A percentile compares a stretch with the other conserved stretches of the same genome.
These are phyloP conservation scores for Melanaphis sacchari DNA, from an alignment of 1,140 invertebrate genomes.

Conservation along the genomic window DNA sequence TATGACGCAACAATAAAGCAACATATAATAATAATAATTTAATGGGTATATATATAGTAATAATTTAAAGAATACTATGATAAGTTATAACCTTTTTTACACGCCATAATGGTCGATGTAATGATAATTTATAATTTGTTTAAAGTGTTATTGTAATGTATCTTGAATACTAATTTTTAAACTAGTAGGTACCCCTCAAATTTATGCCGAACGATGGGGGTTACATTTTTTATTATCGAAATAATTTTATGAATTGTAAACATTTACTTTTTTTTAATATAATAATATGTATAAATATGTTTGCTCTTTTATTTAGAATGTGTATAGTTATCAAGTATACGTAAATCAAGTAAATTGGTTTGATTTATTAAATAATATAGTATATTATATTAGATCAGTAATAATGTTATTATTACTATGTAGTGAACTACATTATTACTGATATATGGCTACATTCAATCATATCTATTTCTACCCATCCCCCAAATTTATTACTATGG, in stretches of 20 bases:
- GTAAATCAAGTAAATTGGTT: background rate
- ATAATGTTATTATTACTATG: background rate
- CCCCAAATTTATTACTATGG: background rate
- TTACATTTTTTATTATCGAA: background rate
- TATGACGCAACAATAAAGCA: background rate
- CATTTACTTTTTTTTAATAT: background rate
- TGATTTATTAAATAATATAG: background rate
- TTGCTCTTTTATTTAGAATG: background rate
- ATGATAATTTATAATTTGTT: constrained; percentile 32
- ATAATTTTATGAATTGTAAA: constrained; percentile 1
- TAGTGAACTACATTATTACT: background rate
- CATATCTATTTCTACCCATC: background rate
- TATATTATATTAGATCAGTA: background rate
- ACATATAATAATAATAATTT: background rate
- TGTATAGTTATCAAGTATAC: background rate
- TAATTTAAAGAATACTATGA: background rate
- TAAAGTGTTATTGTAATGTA: constrained; percentile 5
- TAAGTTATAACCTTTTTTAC: background rate
- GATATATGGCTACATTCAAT: background rate
- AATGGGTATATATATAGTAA: background rate
- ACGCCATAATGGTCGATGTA: background rate
- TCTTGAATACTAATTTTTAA: constrained; percentile 36
- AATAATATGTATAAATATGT: background rate
- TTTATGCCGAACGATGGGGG: no score
- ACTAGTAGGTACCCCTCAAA: background rate